Percentiles rank a stretch among this genome's conserved stretches.
These are phyloP conservation scores for Uloborus plumipes DNA, from an alignment of 2,888 invertebrate genomes.

Conservation along the genomic window DNA sequence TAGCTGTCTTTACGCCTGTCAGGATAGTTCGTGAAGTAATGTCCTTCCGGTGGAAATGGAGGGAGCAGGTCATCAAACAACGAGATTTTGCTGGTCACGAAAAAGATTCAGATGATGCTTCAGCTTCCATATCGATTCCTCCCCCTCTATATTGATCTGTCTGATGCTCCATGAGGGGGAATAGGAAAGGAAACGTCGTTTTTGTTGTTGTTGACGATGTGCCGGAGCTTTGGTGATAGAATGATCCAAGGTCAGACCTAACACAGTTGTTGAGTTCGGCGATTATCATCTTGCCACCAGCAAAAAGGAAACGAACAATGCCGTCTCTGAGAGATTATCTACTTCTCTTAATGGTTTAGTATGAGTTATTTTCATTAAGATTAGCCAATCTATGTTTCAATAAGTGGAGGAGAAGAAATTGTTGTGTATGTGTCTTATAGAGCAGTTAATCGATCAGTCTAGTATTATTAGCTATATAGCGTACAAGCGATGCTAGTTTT, in stretches of 20 bases:
- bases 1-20: conserved; percentile 62
- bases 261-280: conserved; percentile 45
- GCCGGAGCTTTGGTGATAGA: neutral
- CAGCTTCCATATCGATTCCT: conserved; percentile 54
- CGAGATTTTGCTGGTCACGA: conserved; percentile 60
- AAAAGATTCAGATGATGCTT: conserved; percentile 62
- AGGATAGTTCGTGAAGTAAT: conserved; percentile 58
- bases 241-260: conserved; percentile 49
- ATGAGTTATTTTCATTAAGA: too few relatives aligned
- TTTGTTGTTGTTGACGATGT: conserved; percentile 31
- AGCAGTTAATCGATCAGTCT: too few relatives aligned
- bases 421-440: too few relatives aligned
- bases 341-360: too few relatives aligned
- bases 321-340: too few relatives aligned
- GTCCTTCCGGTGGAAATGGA: conserved; percentile 64
- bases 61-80: conserved; percentile 62
- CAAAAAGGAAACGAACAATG: too few relatives aligned
- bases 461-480: too few relatives aligned
- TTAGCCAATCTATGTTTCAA: too few relatives aligned
- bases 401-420: too few relatives aligned
- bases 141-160: conserved; percentile 27
- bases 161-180: conserved; percentile 7
- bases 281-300: too few relatives aligned
- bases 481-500: too few relatives aligned
- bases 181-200: conserved; percentile 10